phyloP scores from a whole-genome alignment of 2,888 invertebrate species.

The Sarcophaga carnaria region DNA sequence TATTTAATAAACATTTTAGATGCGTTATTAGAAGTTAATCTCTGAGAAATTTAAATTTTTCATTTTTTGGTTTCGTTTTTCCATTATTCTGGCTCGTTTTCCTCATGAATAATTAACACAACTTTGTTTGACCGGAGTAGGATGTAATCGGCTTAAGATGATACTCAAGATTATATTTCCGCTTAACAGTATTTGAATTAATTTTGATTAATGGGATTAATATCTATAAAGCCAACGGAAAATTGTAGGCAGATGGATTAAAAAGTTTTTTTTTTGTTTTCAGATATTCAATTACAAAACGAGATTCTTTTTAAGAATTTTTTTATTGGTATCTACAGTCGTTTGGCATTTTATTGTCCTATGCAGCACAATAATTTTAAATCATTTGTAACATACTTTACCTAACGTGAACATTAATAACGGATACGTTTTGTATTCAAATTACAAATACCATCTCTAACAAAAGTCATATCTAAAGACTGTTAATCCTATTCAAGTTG shows the following conservation, averaged over 20 bases:
- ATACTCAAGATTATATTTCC: slow-evolving; percentile 16
- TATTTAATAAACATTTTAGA: slow-evolving; percentile 25
- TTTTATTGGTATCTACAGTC: too few species aligned
- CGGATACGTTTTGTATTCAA: too few species aligned
- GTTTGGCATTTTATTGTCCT: too few species aligned
- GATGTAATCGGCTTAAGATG: slow-evolving; percentile 20
- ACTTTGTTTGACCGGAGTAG: background rate
- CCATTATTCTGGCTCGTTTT: background rate
- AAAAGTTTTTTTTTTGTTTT: background rate
- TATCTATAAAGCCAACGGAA: background rate
- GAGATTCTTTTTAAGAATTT: too few species aligned
- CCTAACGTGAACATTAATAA: too few species aligned
- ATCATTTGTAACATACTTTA: too few species aligned
- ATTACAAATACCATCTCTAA: too few species aligned
- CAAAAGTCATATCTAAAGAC: too few species aligned
- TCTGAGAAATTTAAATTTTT: slow-evolving; percentile 31
- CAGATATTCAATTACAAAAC: too few species aligned
- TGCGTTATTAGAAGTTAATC: slow-evolving; percentile 35
- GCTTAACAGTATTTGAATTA: background rate
- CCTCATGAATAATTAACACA: background rate
- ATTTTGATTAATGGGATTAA: slow-evolving; percentile 34
- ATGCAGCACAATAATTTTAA: too few species aligned
- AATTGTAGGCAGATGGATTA: background rate
- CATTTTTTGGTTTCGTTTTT: slow-evolving; percentile 20
- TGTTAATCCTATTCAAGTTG: too few species aligned